phyloP scores from a whole-genome alignment of 2,797 vertebrate species.

The Onychomys torridus region DNA sequence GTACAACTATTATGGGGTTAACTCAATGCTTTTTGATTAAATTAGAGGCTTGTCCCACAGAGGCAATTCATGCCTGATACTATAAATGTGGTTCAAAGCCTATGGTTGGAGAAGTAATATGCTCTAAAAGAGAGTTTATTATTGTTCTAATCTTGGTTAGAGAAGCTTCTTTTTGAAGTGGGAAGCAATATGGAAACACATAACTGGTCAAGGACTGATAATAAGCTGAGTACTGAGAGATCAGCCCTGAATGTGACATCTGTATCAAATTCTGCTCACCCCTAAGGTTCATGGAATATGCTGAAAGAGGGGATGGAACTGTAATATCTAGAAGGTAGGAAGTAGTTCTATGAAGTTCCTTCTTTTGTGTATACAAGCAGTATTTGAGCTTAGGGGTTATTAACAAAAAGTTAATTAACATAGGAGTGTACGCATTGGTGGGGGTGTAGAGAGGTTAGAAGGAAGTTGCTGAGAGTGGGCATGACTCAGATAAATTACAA shows the following conservation, averaged over 20 bases:
- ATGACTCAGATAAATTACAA: not conserved
- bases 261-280: not conserved
- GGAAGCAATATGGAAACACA: not conserved
- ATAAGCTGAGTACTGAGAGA: not conserved
- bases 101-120: not conserved
- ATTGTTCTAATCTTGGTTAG: not conserved
- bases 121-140: not conserved
- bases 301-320: not conserved
- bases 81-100: not conserved
- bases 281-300: not conserved
- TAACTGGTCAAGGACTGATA: not conserved
- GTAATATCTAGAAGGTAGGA: not conserved
- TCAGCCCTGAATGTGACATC: not conserved
- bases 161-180: not conserved
- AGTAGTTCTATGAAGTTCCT: not conserved
- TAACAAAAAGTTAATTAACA: not conserved
- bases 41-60: not conserved
- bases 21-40: not conserved
- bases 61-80: not conserved
- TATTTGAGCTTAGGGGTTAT: not conserved
- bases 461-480: not conserved
- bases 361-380: not conserved
- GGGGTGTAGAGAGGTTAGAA: not conserved
- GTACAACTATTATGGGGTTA: not conserved
- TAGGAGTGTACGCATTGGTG: not conserved